These are phyloP conservation scores for Gymnothorax javanicus DNA, from an alignment of 2,797 vertebrate species.

Conservation along the genomic window DNA sequence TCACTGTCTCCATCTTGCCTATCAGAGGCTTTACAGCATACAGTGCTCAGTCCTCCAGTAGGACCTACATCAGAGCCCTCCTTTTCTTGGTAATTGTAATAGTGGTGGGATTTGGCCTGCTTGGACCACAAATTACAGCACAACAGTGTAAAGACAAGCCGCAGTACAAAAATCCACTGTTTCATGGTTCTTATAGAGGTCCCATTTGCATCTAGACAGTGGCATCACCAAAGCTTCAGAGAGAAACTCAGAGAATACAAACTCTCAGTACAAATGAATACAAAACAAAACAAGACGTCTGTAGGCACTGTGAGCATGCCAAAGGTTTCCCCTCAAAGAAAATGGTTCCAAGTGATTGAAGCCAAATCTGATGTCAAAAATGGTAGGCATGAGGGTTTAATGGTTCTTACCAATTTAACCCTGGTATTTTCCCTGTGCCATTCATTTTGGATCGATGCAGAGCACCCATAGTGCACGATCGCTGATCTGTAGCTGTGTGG, in stretches of 20 bases:
- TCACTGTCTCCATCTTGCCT: neutral
- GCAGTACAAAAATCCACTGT: constrained; percentile 16
- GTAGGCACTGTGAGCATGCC: neutral
- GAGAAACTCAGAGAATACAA: neutral
- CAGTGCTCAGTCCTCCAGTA: neutral
- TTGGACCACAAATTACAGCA: neutral
- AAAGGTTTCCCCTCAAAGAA: neutral
- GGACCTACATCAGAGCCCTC: neutral
- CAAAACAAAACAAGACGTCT: neutral
- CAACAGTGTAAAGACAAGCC: neutral
- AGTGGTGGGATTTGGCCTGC: neutral
- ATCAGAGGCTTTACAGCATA: neutral
- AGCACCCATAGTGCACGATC: neutral
- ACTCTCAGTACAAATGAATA: constrained; percentile 1
- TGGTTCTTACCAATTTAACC: neutral
- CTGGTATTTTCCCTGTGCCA: neutral
- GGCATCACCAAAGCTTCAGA: neutral
- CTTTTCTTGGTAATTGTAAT: neutral
- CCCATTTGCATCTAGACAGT: constrained; percentile 12
- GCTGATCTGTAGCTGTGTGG: constrained; percentile 12
- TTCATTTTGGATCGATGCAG: neutral
- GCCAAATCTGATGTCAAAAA: neutral
- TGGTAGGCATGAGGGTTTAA: neutral
- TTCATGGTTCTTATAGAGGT: neutral
- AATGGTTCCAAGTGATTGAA: neutral